Base-by-base conservation (phyloP, 2,797 vertebrate genomes). In the Betta splendens region DNA sequence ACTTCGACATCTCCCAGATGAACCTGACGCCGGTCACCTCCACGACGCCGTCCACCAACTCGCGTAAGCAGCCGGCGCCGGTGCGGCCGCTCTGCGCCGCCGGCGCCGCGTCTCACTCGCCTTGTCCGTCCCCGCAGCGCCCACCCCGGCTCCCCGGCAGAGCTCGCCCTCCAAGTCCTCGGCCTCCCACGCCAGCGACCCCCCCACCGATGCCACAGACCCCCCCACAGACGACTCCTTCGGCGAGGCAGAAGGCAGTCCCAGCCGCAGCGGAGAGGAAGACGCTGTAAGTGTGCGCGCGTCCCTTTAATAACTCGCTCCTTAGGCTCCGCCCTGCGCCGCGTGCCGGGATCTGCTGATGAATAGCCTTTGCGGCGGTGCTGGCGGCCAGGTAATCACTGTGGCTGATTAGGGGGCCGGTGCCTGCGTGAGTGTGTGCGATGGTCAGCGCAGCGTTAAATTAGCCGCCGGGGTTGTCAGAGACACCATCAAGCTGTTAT, bases 1-100 rank as follows among this genome's bases (percentile, higher is more conserved):
- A 99, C 92, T 98, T 98, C 63, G 97, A 99, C 92, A 98, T 99
- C 89, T 98, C 96, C 79, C 97, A 98, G 85, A 94, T 99, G 94
- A 99, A 98, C 85, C 93, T 99, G 91, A 99, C 97, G 31, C 97
- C 97, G 22, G 94, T 98, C 93, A 98, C 97, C 81, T 98, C 97
- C 84, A 98, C 97, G 2, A 98, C 97, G 5, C 97, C 97, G 16
- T 98, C 97, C 60, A 98, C 96, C 79, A 98, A 98, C 89, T 98
- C 97, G 83, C 97, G 97, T 99, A 84, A 96, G 96, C 90, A 1
- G 40, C 8, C 26, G 39, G 50, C 13, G 1, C 15, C 50, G 29
- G 6, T 16, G 25, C 3, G n/a, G n/a, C n/a, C n/a, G n/a, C n/a
- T n/a, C n/a, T n/a, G n/a, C n/a, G n/a, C n/a, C n/a, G n/a, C 2